Evolutionary conservation across 2,113 vertebrate species (phyloP).

Genomic region (Antigone vipio): DNA sequence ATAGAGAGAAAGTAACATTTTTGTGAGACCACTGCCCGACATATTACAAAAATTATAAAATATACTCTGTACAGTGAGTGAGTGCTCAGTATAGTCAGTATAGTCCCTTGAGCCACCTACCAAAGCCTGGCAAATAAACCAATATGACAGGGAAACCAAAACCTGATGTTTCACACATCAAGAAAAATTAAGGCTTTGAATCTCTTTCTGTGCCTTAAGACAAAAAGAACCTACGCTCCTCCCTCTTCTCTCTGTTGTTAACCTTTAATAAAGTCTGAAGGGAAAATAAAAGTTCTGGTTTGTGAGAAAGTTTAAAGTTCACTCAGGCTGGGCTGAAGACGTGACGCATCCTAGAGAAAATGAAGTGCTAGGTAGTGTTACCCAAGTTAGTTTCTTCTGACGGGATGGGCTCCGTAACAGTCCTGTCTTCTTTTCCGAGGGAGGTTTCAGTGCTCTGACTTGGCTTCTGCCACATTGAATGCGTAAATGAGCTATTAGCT

Average conservation of each 20-base stretch:
- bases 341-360: neutral
- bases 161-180: neutral
- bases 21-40: neutral
- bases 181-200: constrained; percentile 18
- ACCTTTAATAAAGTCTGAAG: neutral
- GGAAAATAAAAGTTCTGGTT: neutral
- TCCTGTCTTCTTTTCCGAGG: constrained; percentile 66
- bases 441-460: constrained; percentile 60
- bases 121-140: neutral
- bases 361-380: neutral
- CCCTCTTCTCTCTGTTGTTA: neutral
- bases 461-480: constrained; percentile 68
- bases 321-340: neutral
- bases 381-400: constrained; percentile 58
- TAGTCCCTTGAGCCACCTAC: neutral
- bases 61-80: neutral
- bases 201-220: neutral
- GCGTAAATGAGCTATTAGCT: constrained; percentile 68
- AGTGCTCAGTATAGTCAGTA: neutral
- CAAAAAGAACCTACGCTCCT: neutral
- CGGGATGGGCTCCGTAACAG: constrained; percentile 65
- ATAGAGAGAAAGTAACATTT: neutral
- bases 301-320: neutral
- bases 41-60: neutral
- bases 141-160: neutral